These are phyloP conservation scores for Coelinius sp. DNA, from an alignment of 2,888 invertebrate genomes.

Conservation along the genomic window DNA sequence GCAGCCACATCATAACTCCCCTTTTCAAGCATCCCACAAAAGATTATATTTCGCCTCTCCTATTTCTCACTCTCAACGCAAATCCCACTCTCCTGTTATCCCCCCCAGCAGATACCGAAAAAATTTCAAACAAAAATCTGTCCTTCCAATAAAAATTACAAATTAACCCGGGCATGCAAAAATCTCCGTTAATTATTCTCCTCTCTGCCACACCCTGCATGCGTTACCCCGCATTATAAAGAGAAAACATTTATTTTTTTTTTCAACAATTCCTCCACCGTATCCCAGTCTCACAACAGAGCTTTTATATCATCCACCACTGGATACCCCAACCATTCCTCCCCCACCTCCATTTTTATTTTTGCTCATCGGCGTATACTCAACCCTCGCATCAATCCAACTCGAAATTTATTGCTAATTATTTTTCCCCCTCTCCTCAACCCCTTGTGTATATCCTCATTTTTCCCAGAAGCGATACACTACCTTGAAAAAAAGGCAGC, in stretches of 20 bases:
- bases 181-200: conserved; percentile 32
- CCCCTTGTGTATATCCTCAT: conserved; percentile 10
- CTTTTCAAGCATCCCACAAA: conserved; percentile 17
- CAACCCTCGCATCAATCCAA: conserved; percentile 20
- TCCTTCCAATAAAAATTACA: conserved; percentile 27
- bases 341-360: conserved; percentile 7
- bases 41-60: conserved; percentile 15
- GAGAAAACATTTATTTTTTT: conserved; percentile 8
- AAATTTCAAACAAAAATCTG: background rate
- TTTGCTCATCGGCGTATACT: conserved; percentile 3
- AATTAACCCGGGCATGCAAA: conserved; percentile 26
- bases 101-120: background rate
- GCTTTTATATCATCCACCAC: conserved; percentile 4
- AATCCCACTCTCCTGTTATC: conserved; percentile 13
- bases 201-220: background rate
- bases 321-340: background rate
- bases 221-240: conserved; percentile 11
- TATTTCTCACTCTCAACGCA: conserved; percentile 18
- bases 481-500: background rate
- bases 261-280: background rate
- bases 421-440: conserved; percentile 55
- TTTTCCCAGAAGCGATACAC: background rate
- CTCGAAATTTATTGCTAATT: conserved; percentile 65
- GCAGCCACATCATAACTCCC: conserved; percentile 33
- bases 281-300: background rate